Evolutionary conservation across 1,140 invertebrate species (phyloP).

Genomic region (Mamestra configurata): DNA sequence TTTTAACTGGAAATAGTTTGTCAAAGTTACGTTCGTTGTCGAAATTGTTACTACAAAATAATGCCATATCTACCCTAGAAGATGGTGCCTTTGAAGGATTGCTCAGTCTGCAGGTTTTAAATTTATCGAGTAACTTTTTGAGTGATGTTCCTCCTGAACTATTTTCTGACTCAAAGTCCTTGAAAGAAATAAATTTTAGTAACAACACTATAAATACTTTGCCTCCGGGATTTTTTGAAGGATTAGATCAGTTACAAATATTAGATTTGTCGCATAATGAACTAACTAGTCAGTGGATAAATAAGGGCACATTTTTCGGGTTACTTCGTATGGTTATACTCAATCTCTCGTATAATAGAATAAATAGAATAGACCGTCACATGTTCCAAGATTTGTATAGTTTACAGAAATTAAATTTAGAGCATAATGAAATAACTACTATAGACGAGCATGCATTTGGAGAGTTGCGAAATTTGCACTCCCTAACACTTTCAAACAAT

Average conservation of each 20-base stretch:
- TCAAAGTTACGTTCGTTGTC: slow-evolving; percentile 90
- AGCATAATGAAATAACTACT: slow-evolving; percentile 92
- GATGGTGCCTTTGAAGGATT: slow-evolving; percentile 92
- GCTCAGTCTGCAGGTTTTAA: slow-evolving; percentile 90
- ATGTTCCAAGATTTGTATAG: slow-evolving; percentile 93
- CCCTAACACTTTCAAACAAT: slow-evolving; percentile 92
- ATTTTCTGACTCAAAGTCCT: slow-evolving; percentile 90
- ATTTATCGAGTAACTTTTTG: slow-evolving; percentile 93
- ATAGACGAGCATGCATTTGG: slow-evolving; percentile 93
- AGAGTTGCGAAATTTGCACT: slow-evolving; percentile 93
- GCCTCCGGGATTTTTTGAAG: slow-evolving; percentile 92
- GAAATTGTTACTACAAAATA: slow-evolving; percentile 91
- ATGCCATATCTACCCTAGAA: slow-evolving; percentile 91
- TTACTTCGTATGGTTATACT: slow-evolving; percentile 92
- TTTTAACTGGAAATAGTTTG: slow-evolving; percentile 91
- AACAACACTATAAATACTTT: slow-evolving; percentile 94
- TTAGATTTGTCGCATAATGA: slow-evolving; percentile 94
- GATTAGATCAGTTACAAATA: slow-evolving; percentile 92
- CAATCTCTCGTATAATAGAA: slow-evolving; percentile 92
- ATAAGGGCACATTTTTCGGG: slow-evolving; percentile 92
- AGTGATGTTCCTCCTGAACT: slow-evolving; percentile 92
- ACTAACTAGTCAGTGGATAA: slow-evolving; percentile 93
- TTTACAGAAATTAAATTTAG: slow-evolving; percentile 93
- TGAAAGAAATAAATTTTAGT: slow-evolving; percentile 92
- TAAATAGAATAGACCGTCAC: slow-evolving; percentile 91